Base-by-base conservation (phyloP, 1,140 invertebrate species). In the Drosophila tristis region DNA sequence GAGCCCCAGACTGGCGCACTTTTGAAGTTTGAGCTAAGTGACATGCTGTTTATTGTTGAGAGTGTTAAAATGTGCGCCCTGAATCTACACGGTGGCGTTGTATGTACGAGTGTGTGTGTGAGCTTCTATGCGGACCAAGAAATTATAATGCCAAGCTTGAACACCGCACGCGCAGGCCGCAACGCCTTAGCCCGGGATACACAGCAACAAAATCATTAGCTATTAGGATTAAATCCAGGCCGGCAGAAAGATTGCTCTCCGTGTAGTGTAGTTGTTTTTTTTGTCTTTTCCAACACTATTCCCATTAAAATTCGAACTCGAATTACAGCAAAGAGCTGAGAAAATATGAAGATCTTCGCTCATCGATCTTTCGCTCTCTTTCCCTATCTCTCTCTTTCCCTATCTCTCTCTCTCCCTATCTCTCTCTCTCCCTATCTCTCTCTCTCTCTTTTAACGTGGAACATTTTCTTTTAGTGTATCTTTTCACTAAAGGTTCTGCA, bases 1-100 rank as follows among this genome's bases (percentile, higher is more conserved):
- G 13, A 50, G 39, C 45, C 48, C 63, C 61, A 78, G 59, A 78
- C 74, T 78, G 74, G 55, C 76, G 80, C 78, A 90, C 85, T 86
- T 87, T 87, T 90, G 80, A 90, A 91, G 90, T 91, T 91, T 90
- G 90, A 90, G 86, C 90, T 91, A 91, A 91, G 90, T 91, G 90
- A 91, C 90, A 91, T 91, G 90, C 90, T 91, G 90, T 91, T 91
- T 91, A 91, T 91, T 91, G 90, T 91, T 90, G 90, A 91, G 90
- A 89, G 90, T 91, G 90, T 91, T 91, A 91, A 91, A 91, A 91
- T 76, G 74, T 77, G 74, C 74, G 74, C 74, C 74, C 74, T 51
- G 74, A 53, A 58, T 80, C 72, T 50, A 44, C 58, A 75, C 63
- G 57, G 48, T 53, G 20, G 35, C 53, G 5, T 54, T 44, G 57